These are phyloP conservation scores for Peribatodes rhomboidaria DNA, from an alignment of 2,888 invertebrate genomes.

Conservation along the genomic window DNA sequence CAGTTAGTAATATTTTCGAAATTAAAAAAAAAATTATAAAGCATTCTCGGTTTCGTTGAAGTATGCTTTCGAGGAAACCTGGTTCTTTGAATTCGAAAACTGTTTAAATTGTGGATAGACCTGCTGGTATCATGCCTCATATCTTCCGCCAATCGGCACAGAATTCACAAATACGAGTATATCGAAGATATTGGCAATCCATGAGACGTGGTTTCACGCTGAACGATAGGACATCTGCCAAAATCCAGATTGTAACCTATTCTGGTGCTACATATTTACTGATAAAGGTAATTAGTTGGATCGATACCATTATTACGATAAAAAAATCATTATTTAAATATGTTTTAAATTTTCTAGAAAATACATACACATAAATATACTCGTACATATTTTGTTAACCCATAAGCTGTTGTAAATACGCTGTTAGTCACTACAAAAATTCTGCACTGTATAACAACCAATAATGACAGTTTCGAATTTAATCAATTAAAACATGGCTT, in stretches of 20 bases:
- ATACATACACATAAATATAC: too few species aligned
- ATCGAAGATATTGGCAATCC: slow-evolving; percentile 4
- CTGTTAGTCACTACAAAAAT: too few species aligned
- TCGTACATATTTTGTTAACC: too few species aligned
- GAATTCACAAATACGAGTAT: background rate
- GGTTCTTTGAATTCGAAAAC: background rate
- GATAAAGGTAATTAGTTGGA: background rate
- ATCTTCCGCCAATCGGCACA: slow-evolving; percentile 5
- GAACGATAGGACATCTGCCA: background rate
- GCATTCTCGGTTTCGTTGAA: background rate
- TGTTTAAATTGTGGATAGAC: background rate
- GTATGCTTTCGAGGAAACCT: background rate
- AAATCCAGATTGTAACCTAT: slow-evolving; percentile 2
- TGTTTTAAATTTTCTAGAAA: too few species aligned
- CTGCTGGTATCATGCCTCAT: background rate
- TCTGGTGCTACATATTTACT: background rate
- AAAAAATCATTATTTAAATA: background rate
- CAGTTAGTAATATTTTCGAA: too few species aligned
- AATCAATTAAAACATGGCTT: too few species aligned
- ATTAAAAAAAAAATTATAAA: too few species aligned
- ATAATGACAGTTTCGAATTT: too few species aligned
- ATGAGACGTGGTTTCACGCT: background rate
- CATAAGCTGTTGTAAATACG: too few species aligned
- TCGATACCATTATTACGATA: background rate
- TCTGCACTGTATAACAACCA: too few species aligned